phyloP scores from a whole-genome alignment of 2,888 invertebrate genomes.

The Macaria liturata region DNA sequence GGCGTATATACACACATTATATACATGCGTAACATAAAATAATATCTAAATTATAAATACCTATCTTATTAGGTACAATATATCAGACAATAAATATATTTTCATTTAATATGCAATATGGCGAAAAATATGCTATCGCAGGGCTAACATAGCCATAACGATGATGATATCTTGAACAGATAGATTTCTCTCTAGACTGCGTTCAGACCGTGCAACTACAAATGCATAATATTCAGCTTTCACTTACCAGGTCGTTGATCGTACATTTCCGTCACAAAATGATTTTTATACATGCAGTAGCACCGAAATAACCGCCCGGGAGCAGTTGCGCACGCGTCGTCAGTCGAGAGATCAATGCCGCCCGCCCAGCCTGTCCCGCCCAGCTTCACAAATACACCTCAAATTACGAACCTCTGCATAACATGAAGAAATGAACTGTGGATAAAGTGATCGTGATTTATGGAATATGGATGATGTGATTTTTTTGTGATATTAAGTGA shows the following conservation, averaged over 20 bases:
- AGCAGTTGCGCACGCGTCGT: constrained; percentile 63
- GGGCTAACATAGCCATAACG: too few relatives aligned
- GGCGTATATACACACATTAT: too few relatives aligned
- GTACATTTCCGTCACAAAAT: constrained; percentile 79
- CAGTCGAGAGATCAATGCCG: constrained; percentile 55
- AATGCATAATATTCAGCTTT: constrained; percentile 46
- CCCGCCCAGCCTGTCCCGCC: constrained; percentile 59
- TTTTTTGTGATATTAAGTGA: constrained; percentile 47
- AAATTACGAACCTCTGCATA: constrained; percentile 43
- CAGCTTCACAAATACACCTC: constrained; percentile 47
- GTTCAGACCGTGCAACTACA: constrained; percentile 15
- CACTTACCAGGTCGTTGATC: constrained; percentile 78
- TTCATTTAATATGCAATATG: too few relatives aligned
- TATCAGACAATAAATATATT: too few relatives aligned
- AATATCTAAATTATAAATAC: too few relatives aligned
- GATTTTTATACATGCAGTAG: constrained; percentile 77
- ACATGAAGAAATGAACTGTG: constrained; percentile 34
- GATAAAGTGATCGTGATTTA: constrained; percentile 31
- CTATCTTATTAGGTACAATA: too few relatives aligned
- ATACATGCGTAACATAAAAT: too few relatives aligned
- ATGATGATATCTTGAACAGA: too few relatives aligned
- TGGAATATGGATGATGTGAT: constrained; percentile 45
- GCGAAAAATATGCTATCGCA: too few relatives aligned
- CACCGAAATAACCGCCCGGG: constrained; percentile 81
- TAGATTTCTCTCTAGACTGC: too few relatives aligned